Base-by-base conservation (phyloP, 1,140 invertebrate genomes). In the honey bee (Apis mellifera) region DNA sequence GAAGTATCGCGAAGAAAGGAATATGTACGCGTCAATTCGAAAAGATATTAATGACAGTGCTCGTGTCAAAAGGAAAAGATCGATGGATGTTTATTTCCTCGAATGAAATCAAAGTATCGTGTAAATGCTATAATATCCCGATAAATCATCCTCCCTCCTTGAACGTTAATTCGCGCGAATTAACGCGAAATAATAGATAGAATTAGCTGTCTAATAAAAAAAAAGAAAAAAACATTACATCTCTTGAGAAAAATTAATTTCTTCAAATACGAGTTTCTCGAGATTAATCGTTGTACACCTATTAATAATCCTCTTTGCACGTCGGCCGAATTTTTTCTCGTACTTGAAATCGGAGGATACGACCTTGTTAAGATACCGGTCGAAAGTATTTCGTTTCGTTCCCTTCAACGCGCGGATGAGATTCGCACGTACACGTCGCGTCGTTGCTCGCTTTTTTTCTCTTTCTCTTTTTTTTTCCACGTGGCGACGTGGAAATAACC, bases 271-370 rank as follows among this genome's bases (percentile, higher is more conserved):
- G 26, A 15, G 59, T 60, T 32, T 9, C 52, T 19, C 1, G 8
- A 26, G 54, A 59, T 59, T 78, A 70, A 78, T 70, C 42, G 11
- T 4, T 7, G 32, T 11, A 26, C 19, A 26, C 42, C 26, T 64
- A 73, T 73, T 62, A 65, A 80, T 74, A 65, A 73, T 74, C 21
- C 52, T 48, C 17, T 21, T 13, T 42, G 19, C n/a, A 48, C 17
- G 60, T 50, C 60, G 50, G 70, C 32, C n/a, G n/a, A 17, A 62
- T 21, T 65, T 76, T 81, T 82, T 68, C 9, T 23, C 62, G 17
- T 42, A 54, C 64, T 42, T 66, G 60, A 76, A 66, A 82, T 75
- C 54, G 17, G 60, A 59, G 79, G 79, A 66, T 32, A 68, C 62
- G 72, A 59, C 72, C 79, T 82, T 82, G 79, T 52, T 68, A 26